A percentile compares a stretch with the other conserved stretches of the same genome.
These are phyloP conservation scores for Micrastur ruficollis DNA, from an alignment of 2,797 vertebrate genomes.

Conservation along the genomic window DNA sequence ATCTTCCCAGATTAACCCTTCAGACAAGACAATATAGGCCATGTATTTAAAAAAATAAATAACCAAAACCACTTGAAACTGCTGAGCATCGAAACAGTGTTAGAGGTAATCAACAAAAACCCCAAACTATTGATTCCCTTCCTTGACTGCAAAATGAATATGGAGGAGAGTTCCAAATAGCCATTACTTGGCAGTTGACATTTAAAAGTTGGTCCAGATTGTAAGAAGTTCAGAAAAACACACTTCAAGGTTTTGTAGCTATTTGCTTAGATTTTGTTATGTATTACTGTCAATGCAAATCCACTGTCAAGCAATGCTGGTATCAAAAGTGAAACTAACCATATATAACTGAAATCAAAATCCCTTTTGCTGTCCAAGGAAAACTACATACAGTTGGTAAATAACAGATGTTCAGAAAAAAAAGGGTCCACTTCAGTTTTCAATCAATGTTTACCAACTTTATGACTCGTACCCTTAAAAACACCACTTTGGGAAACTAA, in stretches of 20 bases:
- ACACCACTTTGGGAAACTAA: not conserved
- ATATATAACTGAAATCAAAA: not conserved
- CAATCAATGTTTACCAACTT: not conserved
- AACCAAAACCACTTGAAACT: not conserved
- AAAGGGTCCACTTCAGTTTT: not conserved
- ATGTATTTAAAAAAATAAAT: not conserved
- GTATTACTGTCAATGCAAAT: not conserved
- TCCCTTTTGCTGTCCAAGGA: not conserved
- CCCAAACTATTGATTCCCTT: not conserved
- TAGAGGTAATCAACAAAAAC: not conserved
- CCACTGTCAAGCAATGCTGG: not conserved
- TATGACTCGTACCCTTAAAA: not conserved
- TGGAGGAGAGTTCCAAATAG: not conserved
- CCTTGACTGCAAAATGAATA: not conserved
- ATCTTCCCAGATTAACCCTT: not conserved
- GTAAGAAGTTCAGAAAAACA: not conserved
- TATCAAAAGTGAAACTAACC: not conserved
- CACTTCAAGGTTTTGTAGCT: not conserved
- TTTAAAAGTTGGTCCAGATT: not conserved
- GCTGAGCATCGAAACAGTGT: not conserved
- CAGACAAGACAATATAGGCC: not conserved
- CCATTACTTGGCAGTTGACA: accelerated
- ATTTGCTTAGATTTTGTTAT: not conserved
- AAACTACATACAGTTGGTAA: not conserved
- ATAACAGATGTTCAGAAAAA: not conserved